Conservation (phyloP, 1,140 invertebrate species). For the Eurosta solidaginis region DNA sequence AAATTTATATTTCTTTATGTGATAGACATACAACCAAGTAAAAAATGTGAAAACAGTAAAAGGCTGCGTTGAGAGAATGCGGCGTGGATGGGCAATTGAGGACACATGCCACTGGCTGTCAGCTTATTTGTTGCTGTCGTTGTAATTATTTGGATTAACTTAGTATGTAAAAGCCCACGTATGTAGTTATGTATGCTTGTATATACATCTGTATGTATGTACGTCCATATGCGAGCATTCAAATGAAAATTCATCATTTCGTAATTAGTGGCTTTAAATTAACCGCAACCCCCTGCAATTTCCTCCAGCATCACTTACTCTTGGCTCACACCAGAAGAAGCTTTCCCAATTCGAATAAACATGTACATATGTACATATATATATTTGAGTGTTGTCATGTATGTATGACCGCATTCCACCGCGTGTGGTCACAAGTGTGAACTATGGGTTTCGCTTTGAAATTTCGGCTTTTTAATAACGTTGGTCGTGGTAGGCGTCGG, state of each 20-base stretch:
- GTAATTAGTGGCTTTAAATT: conserved; percentile 34
- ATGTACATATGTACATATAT: background rate
- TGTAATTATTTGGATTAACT: background rate
- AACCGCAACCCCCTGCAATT: conserved; percentile 17
- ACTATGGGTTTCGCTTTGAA: conserved; percentile 31
- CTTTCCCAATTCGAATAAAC: background rate
- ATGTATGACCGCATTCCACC: conserved; percentile 30
- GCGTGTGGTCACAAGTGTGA: conserved; percentile 34
- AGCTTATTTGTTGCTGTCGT: background rate
- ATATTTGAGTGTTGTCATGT: background rate
- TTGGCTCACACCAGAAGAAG: background rate
- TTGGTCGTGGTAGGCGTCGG: background rate
- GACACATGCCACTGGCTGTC: background rate
- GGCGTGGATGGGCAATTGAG: background rate
- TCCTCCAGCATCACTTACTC: background rate
- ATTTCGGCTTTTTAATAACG: background rate
- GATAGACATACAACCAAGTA: background rate
- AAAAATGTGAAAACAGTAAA: background rate
- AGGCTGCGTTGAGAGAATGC: background rate
- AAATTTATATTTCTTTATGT: background rate
- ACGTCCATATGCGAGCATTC: background rate
- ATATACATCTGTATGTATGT: background rate
- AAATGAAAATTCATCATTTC: conserved; percentile 30
- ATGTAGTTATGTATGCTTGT: background rate
- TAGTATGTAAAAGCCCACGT: background rate